Base-by-base conservation (phyloP, 2,113 vertebrate species). In the Ploceus nigricollis region DNA sequence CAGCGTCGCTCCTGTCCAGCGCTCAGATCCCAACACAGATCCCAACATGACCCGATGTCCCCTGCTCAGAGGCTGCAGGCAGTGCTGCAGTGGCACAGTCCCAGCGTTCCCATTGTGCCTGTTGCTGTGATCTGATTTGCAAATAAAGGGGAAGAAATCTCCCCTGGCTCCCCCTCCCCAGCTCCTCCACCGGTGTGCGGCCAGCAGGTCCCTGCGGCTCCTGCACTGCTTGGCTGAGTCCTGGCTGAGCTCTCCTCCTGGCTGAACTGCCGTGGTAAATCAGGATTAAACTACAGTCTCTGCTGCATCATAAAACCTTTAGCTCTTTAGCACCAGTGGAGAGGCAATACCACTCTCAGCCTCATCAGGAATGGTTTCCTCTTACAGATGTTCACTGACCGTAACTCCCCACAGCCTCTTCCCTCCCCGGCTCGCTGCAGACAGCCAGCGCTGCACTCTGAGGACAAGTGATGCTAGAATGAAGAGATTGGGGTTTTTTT, bases 281-380 rank as follows among this genome's bases (percentile, higher is more conserved):
- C 94, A 97, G 82, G 79, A 89, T 95, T 95, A 93, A 96, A 93
- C 81, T 56, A 17, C 58, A 61, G 87, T 71, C 93, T 94, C 93
- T 75, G 60, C 71, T 91, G 87, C 87, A 85, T 60, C 90, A 73
- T 94, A 93, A 96, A 96, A 63, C 42, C 85, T 80, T 95, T 73
- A 90, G 91, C 87, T 94, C 85, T 92, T 96, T 87, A 96, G 79
- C 64, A 82, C 87, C 68, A 51, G 51, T 48, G 14, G 76, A 83
- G 85, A 96, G 82, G 93, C 68, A 83, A 31, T 40, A 58, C 44
- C 56, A 20, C 30, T 58, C 86, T 76, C 56, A 48, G 92, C 56
- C 90, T 95, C 93, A 71, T 89, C 93, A 90, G 82, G 60, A 89
- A 71, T 35, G 44, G 82, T 84, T 92, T 78, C 69, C 82, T 84